Base-by-base conservation (phyloP, 2,113 vertebrate genomes). In the Stegastes partitus region DNA sequence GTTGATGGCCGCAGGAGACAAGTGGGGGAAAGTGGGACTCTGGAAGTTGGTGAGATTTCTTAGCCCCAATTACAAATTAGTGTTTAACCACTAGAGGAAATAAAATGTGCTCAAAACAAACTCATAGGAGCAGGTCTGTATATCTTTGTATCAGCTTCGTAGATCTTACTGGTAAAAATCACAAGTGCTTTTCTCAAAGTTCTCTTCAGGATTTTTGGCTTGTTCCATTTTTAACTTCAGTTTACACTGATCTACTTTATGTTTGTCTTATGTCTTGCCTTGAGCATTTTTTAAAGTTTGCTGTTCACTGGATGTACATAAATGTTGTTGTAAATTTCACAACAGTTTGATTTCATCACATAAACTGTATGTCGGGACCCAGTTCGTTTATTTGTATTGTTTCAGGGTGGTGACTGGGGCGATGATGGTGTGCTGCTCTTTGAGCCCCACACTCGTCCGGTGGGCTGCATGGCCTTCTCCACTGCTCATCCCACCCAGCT, bases 1-100 rank as follows among this genome's bases (percentile, higher is more conserved):
- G 77, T 82, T 98, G 0, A 89, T 97, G 87, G 97, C 97, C 22
- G 95, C 95, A 1, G 97, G 97, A 12, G 95, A 96, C 89, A 95
- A 75, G 61, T 37, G 0, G 0, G 97, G 97, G 1, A 91, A 94
- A 21, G 14, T 99, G 10, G 97, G 96, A 47, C 93, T 99, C 37
- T 98, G 96, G 96, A 95, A 96, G 11, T 62, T 95, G 91, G 97
- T 98, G 86, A 91, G 95, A 76, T 90, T 80, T 28, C 0, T 56
- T 63, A 31, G 0, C n/a, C 39, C 1, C 61, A 56, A 50, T 19
- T 0, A 3, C 34, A 44, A 16, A 18, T 42, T 3, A 7, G 14
- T 47, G 16, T 58, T 44, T 71, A 11, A 34, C 50, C 65, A 77
- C 34, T 55, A 23, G 68, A 72, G 22, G 73, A 26, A 64, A 62